A percentile compares a stretch with the other conserved stretches of the same genome.
These are phyloP conservation scores for Macropus fuliginosus DNA, from an alignment of 2,797 vertebrate genomes.

Conservation along the genomic window DNA sequence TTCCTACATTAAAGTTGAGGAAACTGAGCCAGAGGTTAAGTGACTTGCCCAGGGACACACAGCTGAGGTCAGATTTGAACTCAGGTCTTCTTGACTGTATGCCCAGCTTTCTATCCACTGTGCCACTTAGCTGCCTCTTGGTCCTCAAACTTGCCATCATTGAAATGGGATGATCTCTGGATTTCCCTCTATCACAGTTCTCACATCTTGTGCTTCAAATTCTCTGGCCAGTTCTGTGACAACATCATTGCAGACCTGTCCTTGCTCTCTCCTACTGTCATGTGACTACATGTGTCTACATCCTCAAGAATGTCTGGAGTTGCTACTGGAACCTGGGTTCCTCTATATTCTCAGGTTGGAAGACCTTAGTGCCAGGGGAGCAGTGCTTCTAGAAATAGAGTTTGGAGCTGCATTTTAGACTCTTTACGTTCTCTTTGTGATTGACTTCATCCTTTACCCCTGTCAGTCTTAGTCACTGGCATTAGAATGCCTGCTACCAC, in stretches of 20 bases:
- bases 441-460: neutral
- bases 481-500: neutral
- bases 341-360: slow-evolving; percentile 92
- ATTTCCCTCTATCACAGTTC: neutral
- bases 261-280: slow-evolving; percentile 91
- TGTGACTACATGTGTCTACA: slow-evolving; percentile 86
- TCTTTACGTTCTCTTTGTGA: neutral
- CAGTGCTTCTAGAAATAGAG: neutral
- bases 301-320: slow-evolving; percentile 85
- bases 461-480: neutral
- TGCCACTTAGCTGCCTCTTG: neutral
- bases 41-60: neutral
- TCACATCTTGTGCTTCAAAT: neutral
- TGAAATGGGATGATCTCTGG: neutral
- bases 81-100: neutral
- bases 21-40: neutral
- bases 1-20: neutral
- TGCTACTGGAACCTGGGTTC: slow-evolving; percentile 89
- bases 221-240: slow-evolving; percentile 90
- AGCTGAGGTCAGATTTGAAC: neutral
- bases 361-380: neutral
- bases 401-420: neutral
- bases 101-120: neutral
- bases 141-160: neutral
- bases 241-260: slow-evolving; percentile 92